A percentile compares a stretch with the other conserved stretches of the same genome.
phyloP scores from a whole-genome alignment of 2,888 invertebrate genomes.

The Scaptomyza polygonia region DNA sequence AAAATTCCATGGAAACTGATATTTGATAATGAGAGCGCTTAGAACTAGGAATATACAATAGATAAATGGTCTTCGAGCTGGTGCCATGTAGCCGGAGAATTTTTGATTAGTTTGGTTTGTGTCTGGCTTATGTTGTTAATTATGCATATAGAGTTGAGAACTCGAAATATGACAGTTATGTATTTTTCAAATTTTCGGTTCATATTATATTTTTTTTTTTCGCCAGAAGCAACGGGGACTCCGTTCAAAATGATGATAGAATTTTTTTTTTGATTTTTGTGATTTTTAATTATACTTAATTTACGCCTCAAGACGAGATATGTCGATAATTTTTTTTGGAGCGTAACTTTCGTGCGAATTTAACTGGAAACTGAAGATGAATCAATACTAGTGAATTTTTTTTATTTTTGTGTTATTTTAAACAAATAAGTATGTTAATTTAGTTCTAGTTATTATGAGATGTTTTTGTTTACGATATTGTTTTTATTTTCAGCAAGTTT shows the following conservation, averaged over 20 bases:
- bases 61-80: constrained; percentile 58
- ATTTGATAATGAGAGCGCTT: constrained; percentile 8
- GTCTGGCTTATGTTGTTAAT: constrained; percentile 48
- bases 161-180: constrained; percentile 38
- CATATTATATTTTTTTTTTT: not conserved
- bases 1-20: constrained; percentile 37
- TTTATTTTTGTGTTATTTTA: constrained; percentile 30
- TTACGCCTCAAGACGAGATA: constrained; percentile 63
- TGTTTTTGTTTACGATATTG: constrained; percentile 35
- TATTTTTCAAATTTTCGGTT: constrained; percentile 13
- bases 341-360: constrained; percentile 59
- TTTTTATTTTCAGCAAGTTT: constrained; percentile 53
- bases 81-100: constrained; percentile 45
- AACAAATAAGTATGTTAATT: constrained; percentile 62
- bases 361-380: constrained; percentile 59
- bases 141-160: constrained; percentile 56
- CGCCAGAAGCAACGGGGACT: constrained; percentile 59
- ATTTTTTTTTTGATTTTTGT: constrained; percentile 23
- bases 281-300: constrained; percentile 62
- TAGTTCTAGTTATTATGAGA: constrained; percentile 55
- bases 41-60: constrained; percentile 10
- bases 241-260: constrained; percentile 34
- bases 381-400: constrained; percentile 54
- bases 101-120: constrained; percentile 11
- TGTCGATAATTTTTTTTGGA: constrained; percentile 58